These are phyloP conservation scores for Pantherophis guttatus DNA, from an alignment of 2,113 vertebrate genomes.

Conservation along the genomic window DNA sequence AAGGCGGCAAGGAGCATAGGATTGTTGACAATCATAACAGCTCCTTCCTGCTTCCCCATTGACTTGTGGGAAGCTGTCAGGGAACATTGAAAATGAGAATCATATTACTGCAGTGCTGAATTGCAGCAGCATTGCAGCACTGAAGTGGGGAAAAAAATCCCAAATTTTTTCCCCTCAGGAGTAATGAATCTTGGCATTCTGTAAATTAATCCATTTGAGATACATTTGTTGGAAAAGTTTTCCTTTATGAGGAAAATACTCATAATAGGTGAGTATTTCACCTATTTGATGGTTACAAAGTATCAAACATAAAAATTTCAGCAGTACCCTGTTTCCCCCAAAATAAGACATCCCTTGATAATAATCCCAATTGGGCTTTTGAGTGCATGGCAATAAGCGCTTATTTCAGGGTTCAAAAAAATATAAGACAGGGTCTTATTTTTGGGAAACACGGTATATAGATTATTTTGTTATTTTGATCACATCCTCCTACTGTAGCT, in stretches of 20 bases:
- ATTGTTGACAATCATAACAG: background rate
- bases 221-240: background rate
- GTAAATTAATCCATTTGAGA: background rate
- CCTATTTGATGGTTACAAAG: background rate
- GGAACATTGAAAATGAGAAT: background rate
- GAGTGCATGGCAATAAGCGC: too few relatives aligned
- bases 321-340: background rate
- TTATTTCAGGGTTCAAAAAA: too few relatives aligned
- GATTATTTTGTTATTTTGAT: background rate
- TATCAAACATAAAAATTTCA: background rate
- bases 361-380: too few relatives aligned
- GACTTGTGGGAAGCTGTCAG: background rate
- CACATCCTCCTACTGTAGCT: background rate
- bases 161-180: background rate
- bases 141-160: background rate
- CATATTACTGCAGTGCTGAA: background rate
- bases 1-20: background rate
- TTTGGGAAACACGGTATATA: background rate
- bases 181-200: background rate
- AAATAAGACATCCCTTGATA: too few relatives aligned
- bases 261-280: background rate
- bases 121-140: background rate
- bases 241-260: background rate
- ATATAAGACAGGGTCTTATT: too few relatives aligned
- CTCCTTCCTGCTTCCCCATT: background rate